phyloP scores from a whole-genome alignment of 2,888 invertebrate species.

The Parapristionchus giblindavisi region DNA sequence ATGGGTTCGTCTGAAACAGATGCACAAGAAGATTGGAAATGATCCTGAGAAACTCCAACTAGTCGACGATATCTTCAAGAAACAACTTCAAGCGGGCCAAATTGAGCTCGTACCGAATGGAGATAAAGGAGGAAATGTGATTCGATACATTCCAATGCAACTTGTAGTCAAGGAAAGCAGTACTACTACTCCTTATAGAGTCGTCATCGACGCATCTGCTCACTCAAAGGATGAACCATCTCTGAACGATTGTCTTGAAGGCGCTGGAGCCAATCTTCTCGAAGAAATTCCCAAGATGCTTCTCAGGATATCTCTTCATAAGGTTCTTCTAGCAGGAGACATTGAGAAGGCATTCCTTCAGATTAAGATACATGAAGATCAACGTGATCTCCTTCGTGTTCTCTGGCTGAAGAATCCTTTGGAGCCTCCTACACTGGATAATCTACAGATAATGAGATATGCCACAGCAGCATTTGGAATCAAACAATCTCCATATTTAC shows the following conservation, averaged over 20 bases:
- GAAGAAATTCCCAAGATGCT: not conserved
- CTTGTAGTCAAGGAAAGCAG: not conserved
- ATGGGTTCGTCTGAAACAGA: not conserved
- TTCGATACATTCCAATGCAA: not conserved
- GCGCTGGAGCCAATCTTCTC: not conserved
- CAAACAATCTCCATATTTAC: not conserved
- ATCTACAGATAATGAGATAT: not conserved
- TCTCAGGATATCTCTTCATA: not conserved
- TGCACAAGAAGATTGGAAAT: not conserved
- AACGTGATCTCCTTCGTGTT: slow-evolving; percentile 4
- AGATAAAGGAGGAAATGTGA: not conserved
- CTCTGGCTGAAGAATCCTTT: slow-evolving; percentile 6
- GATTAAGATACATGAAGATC: not conserved
- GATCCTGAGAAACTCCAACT: not conserved
- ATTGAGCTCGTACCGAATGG: not conserved
- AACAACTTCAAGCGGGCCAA: not conserved
- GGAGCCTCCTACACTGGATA: not conserved
- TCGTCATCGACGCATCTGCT: not conserved
- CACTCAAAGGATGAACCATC: not conserved
- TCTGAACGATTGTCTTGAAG: not conserved
- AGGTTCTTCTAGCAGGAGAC: not conserved
- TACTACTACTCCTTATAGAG: not conserved
- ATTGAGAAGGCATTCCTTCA: slow-evolving; percentile 21
- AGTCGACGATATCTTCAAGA: not conserved
- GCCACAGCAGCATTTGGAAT: not conserved